Conservation (phyloP, 2,888 invertebrate species). For the Mesochorus sp. region DNA sequence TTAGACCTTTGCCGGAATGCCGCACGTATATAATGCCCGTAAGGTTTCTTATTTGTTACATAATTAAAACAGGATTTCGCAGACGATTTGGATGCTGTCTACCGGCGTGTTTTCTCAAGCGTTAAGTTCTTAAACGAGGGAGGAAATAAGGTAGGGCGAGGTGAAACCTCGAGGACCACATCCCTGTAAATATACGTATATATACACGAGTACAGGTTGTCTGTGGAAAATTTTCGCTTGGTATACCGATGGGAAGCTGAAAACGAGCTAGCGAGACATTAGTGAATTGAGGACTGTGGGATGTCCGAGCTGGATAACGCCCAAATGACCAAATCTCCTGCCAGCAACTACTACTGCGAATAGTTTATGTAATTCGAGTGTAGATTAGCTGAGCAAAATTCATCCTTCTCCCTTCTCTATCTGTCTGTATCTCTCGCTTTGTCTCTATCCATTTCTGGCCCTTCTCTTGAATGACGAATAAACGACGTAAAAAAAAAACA, state of each 20-base stretch:
- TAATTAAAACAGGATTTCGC: conserved; percentile 50
- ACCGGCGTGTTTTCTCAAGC: conserved; percentile 7
- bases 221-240: not conserved
- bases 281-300: not conserved
- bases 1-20: not conserved
- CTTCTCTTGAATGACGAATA: too few relatives aligned
- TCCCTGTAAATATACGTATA: not conserved
- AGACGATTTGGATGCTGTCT: not conserved
- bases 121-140: conserved; percentile 8
- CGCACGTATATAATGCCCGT: not conserved
- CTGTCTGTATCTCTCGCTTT: not conserved
- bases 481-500: too few relatives aligned
- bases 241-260: not conserved
- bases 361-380: conserved; percentile 47
- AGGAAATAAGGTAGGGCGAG: not conserved
- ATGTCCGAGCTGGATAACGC: conserved; percentile 46
- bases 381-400: conserved; percentile 39
- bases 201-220: not conserved
- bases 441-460: too few relatives aligned
- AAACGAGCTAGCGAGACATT: not conserved
- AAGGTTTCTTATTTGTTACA: conserved; percentile 57
- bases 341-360: conserved; percentile 10
- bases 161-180: too few relatives aligned
- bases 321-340: conserved; percentile 52
- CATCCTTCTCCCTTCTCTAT: not conserved